Percentiles rank a stretch among this genome's conserved stretches.
phyloP scores from a whole-genome alignment of 2,113 vertebrate species.

The Catharus fuscescens region DNA sequence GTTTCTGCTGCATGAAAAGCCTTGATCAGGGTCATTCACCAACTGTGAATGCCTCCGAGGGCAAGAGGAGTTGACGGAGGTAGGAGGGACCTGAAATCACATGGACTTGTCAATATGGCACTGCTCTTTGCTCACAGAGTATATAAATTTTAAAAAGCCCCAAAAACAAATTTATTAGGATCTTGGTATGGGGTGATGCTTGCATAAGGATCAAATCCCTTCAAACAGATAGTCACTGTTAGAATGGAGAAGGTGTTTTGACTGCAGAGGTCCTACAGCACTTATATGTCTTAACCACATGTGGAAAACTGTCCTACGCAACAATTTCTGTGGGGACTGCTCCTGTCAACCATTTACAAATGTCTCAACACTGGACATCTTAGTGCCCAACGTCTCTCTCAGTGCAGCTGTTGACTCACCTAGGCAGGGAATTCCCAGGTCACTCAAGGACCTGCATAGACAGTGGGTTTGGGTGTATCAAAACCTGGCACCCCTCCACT shows the following conservation, averaged over 20 bases:
- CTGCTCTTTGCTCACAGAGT: rapidly evolving
- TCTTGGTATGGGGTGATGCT: neutral
- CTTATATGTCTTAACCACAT: neutral
- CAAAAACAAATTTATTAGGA: rapidly evolving
- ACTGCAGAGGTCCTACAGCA: neutral
- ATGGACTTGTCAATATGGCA: rapidly evolving
- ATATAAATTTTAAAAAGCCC: rapidly evolving
- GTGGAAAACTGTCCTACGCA: rapidly evolving
- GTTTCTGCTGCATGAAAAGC: neutral
- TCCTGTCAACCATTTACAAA: rapidly evolving
- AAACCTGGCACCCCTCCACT: rapidly evolving
- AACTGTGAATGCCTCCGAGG: neutral
- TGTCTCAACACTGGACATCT: neutral
- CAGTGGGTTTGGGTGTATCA: neutral
- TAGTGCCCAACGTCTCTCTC: neutral
- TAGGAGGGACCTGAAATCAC: neutral
- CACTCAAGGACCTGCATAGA: too few relatives aligned
- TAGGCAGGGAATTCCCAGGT: neutral
- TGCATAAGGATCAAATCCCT: neutral
- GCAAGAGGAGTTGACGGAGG: neutral
- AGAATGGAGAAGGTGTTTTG: neutral
- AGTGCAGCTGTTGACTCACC: neutral
- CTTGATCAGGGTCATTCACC: too few relatives aligned
- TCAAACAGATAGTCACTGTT: neutral
- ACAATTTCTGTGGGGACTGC: neutral